Evolutionary conservation across 2,113 vertebrate genomes (phyloP), one percentile per base, ranked within the genome.

Genomic region (Anguilla rostrata): DNA sequence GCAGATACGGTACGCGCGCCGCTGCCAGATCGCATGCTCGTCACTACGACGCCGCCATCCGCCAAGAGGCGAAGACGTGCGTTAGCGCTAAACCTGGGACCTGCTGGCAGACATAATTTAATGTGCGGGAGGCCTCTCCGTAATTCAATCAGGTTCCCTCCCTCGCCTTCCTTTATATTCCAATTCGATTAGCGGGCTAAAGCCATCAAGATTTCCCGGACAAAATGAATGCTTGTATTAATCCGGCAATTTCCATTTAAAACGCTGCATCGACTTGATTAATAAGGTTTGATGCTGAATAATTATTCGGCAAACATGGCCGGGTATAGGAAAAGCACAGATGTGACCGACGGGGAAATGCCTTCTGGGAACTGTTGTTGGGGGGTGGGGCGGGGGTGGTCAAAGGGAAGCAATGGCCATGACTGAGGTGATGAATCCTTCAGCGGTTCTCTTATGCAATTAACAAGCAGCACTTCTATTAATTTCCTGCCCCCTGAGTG

Each of bases 171-270:
- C 97, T 97, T 97, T 98, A 98, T 97, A 98, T 99, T 98, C 97
- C 96, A 96, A 98, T 98, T 98, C 97, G 97, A 99, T 99, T 98
- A 96, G 93, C 94, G 96, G 95, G 96, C 96, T 98, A 99, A 99
- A 98, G 96, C 97, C 97, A 97, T 98, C 97, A 98, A 97, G 97
- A 97, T 98, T 98, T 97, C 96, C 96, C 96, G 96, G 96, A 97
- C 97, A 97, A 98, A 99, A 98, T 97, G 97, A 98, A 97, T 97
- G 96, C 97, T 97, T 96, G 96, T 98, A 99, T 99, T 99, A 99
- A 99, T 99, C 98, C 98, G 90, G 95, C 97, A 98, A 99, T 99
- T 99, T 99, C 97, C 98, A 99, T 99, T 99, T 99, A 99, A 98
- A 99, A 98, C 95, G 96, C 95, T 96, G 95, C 97, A 99, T 99